Percentiles rank a stretch among this genome's conserved stretches.
These are phyloP conservation scores for Thymelicus lineola DNA, from an alignment of 2,888 invertebrate species.

Conservation along the genomic window DNA sequence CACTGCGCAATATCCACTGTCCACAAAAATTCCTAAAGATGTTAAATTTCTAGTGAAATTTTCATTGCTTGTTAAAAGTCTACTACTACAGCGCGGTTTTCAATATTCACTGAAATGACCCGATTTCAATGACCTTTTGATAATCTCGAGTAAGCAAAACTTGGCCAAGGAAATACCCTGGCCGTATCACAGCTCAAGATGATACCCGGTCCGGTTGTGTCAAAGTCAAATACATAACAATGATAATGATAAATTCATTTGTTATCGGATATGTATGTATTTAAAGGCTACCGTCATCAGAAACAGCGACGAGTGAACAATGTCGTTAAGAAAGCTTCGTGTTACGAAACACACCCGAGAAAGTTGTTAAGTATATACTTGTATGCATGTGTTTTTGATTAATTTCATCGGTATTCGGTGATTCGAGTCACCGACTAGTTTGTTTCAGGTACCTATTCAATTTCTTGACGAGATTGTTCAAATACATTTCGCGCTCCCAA, in stretches of 20 bases:
- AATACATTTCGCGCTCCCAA: constrained; percentile 11
- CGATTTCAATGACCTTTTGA: neutral
- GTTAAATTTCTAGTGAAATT: neutral
- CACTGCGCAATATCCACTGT: neutral
- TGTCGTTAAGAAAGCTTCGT: constrained; percentile 2
- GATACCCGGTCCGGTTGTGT: constrained; percentile 17
- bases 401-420: too few species aligned
- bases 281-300: constrained; percentile 37
- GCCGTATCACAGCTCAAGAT: neutral
- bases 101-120: too few species aligned
- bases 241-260: constrained; percentile 62
- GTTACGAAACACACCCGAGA: too few species aligned
- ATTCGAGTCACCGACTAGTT: too few species aligned
- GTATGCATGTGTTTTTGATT: too few species aligned
- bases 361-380: too few species aligned
- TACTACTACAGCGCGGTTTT: neutral
- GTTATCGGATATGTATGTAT: constrained; percentile 74
- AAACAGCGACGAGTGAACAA: constrained; percentile 37
- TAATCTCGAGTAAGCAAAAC: constrained; percentile 1
- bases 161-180: neutral
- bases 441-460: neutral
- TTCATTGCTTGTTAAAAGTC: neutral
- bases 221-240: constrained; percentile 26
- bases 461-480: constrained; percentile 23
- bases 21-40: constrained; percentile 9